These are phyloP conservation scores for Deilephila porcellus DNA, from an alignment of 2,888 invertebrate species.

Conservation along the genomic window DNA sequence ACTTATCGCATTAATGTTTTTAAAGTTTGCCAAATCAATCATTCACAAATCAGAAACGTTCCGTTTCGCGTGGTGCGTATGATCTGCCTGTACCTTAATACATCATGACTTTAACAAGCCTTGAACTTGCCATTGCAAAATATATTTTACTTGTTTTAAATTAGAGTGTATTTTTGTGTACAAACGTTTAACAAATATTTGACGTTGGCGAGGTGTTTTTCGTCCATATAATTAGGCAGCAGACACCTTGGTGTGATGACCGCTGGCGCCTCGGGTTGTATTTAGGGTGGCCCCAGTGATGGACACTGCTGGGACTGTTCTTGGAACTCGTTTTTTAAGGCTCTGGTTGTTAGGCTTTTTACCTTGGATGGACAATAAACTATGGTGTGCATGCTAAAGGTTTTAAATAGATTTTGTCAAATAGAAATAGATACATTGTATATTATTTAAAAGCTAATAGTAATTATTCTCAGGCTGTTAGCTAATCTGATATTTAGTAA, in stretches of 20 bases:
- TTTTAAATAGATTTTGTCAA: too few species aligned
- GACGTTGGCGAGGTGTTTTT: constrained; percentile 44
- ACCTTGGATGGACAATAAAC: not conserved
- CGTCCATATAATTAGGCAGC: constrained; percentile 77
- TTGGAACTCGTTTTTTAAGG: constrained; percentile 20
- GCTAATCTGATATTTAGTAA: too few species aligned
- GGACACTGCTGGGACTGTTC: constrained; percentile 42
- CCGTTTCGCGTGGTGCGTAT: constrained; percentile 15
- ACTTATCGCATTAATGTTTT: not conserved
- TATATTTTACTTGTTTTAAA: constrained; percentile 42
- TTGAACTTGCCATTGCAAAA: constrained; percentile 37
- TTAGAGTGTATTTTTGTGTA: constrained; percentile 45
- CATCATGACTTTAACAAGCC: constrained; percentile 55
- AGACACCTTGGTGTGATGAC: constrained; percentile 79
- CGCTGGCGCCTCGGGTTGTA: constrained; percentile 71
- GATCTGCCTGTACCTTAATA: constrained; percentile 34
- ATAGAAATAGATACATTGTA: too few species aligned
- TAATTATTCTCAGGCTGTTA: too few species aligned
- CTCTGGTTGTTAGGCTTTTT: not conserved
- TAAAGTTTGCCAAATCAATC: not conserved
- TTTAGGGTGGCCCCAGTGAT: constrained; percentile 52
- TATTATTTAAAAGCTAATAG: too few species aligned
- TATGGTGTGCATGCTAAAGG: not conserved
- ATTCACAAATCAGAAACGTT: constrained; percentile 15
- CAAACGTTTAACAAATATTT: constrained; percentile 54